Conservation (phyloP, 2,113 vertebrate genomes). For the Odocoileus hemionus region DNA sequence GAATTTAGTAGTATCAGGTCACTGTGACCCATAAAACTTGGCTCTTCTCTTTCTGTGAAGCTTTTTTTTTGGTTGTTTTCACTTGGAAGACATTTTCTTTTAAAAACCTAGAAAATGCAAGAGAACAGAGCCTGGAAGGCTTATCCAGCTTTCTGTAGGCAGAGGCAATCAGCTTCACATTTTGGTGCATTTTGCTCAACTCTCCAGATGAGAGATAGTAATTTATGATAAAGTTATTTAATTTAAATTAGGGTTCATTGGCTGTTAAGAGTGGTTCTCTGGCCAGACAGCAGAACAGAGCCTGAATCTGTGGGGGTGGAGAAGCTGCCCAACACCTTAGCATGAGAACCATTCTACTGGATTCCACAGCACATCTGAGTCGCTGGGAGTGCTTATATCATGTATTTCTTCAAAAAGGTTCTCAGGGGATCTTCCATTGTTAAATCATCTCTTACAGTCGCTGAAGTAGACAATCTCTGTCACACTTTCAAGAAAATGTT, state of each 20-base stretch:
- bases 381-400: rapidly evolving
- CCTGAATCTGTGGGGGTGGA: rapidly evolving
- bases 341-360: rapidly evolving
- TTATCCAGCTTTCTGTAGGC: rapidly evolving
- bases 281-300: not conserved
- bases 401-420: not conserved
- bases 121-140: not conserved
- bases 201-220: rapidly evolving
- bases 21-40: not conserved
- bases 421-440: not conserved
- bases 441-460: not conserved
- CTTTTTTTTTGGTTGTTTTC: not conserved
- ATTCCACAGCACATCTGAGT: rapidly evolving
- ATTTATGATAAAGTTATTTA: too few relatives aligned
- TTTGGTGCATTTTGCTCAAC: not conserved
- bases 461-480: not conserved
- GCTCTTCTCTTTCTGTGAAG: not conserved
- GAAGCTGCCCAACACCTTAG: rapidly evolving
- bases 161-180: rapidly evolving
- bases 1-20: not conserved
- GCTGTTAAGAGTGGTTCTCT: rapidly evolving
- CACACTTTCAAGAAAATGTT: not conserved
- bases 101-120: not conserved
- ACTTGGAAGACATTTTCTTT: not conserved
- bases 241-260: rapidly evolving